A percentile compares a stretch with the other conserved stretches of the same genome.
These are phyloP conservation scores for Himalopsyche anomala DNA, from an alignment of 2,888 invertebrate genomes.

Conservation along the genomic window DNA sequence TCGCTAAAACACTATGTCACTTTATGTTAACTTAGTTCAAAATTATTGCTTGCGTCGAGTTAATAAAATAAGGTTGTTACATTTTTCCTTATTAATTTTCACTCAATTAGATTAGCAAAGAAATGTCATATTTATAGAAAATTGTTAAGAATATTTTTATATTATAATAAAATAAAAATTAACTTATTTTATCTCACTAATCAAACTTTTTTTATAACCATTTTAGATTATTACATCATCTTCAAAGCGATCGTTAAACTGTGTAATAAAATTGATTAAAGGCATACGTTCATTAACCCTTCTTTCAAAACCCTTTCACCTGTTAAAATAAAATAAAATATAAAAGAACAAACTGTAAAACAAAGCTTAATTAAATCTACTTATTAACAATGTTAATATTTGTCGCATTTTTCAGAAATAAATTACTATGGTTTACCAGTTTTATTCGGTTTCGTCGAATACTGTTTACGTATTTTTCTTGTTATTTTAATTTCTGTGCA, in stretches of 20 bases:
- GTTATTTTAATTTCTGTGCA: conserved; percentile 15
- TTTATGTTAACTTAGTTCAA: too few relatives aligned
- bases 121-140: too few relatives aligned
- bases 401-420: conserved; percentile 26
- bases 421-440: neutral
- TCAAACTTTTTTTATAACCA: neutral
- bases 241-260: neutral
- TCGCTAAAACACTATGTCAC: too few relatives aligned
- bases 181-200: too few relatives aligned
- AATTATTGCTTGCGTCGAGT: too few relatives aligned
- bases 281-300: neutral
- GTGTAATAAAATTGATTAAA: neutral
- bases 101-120: too few relatives aligned
- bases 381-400: neutral
- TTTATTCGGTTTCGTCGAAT: neutral
- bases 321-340: conserved; percentile 8
- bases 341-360: neutral
- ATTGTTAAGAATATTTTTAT: too few relatives aligned
- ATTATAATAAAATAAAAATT: too few relatives aligned
- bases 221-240: neutral
- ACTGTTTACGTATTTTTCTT: neutral
- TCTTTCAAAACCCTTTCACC: neutral
- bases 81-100: too few relatives aligned
- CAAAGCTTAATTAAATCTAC: neutral
- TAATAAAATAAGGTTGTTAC: too few relatives aligned